Base-by-base conservation (phyloP, 2,888 invertebrate genomes). In the Lomographa bimaculata region DNA sequence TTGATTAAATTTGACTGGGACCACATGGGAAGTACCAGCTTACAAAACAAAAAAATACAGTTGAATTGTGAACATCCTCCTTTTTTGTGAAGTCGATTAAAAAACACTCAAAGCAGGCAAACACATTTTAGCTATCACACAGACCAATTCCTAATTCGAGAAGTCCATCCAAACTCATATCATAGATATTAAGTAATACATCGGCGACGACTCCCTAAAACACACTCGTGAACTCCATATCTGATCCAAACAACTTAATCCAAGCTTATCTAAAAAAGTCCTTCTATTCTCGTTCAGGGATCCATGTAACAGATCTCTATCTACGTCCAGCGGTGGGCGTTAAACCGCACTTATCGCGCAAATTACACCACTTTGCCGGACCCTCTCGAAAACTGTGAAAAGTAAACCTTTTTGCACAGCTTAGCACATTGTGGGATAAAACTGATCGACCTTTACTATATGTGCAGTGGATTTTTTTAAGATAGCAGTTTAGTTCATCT, bases 281-380 rank as follows among this genome's bases (percentile, higher is more conserved):
- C 46, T 58, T 59, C 59, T 57, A 51, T 57, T 54, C 52, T 46
- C 35, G 43, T 47, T 43, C 61, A 1, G 53, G 60, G 71, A 71
- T 55, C 55, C 60, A 60, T 16, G 67, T 64, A 28, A 63, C 52
- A 63, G 84, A 85, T 85, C 61, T 24, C 51, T 78, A 84, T 85
- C 84, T 33, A 33, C 27, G 47, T 37, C 37, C 45, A 48, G 60
- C 68, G 61, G 60, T 65, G 61, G 57, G 54, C 58, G 58, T 58
- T 67, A 70, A 74, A 73, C 76, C 69, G 57, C 64, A 65, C 78
- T 86, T 86, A 86, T 86, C 84, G 69, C 57, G 50, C 75, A 79
- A 84, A 86, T 84, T 77, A 83, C 84, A 74, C 76, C 71, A 65
- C 74, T 83, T 79, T 79, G 77, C 71, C 66, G 62, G 69, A 73